Conservation (phyloP, 2,113 vertebrate genomes). For the Neomonachus schauinslandi region DNA sequence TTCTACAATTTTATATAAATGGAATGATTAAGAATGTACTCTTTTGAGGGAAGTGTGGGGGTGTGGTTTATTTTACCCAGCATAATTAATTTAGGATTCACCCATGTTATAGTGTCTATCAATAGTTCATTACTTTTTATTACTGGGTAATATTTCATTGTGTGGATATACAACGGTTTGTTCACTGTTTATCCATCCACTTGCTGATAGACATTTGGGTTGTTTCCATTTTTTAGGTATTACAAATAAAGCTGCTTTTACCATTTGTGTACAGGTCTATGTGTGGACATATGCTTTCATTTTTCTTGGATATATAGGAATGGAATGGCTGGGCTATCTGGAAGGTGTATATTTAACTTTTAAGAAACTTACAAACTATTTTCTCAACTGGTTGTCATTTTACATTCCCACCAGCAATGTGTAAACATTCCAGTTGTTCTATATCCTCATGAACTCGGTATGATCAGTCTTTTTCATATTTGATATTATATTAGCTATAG, state of each 20-base stretch:
- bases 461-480: neutral
- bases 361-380: neutral
- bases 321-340: neutral
- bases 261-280: neutral
- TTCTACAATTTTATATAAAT: conserved; percentile 38
- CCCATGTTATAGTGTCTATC: neutral
- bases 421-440: neutral
- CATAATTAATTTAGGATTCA: conserved; percentile 6
- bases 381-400: conserved; percentile 13
- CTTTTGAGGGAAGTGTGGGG: neutral
- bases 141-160: conserved; percentile 29
- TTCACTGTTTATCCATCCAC: neutral
- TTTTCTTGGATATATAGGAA: conserved; percentile 30
- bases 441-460: neutral
- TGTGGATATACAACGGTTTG: neutral
- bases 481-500: neutral
- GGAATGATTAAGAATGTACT: neutral
- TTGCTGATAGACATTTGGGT: neutral
- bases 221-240: conserved; percentile 30
- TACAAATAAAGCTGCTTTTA: conserved; percentile 29
- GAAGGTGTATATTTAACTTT: neutral
- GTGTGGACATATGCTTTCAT: neutral
- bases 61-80: neutral
- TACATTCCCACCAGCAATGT: neutral
- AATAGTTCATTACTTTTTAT: conserved; percentile 19